These are phyloP conservation scores for Drosophila quadrilineata DNA, from an alignment of 1,140 invertebrate species.

Conservation along the genomic window DNA sequence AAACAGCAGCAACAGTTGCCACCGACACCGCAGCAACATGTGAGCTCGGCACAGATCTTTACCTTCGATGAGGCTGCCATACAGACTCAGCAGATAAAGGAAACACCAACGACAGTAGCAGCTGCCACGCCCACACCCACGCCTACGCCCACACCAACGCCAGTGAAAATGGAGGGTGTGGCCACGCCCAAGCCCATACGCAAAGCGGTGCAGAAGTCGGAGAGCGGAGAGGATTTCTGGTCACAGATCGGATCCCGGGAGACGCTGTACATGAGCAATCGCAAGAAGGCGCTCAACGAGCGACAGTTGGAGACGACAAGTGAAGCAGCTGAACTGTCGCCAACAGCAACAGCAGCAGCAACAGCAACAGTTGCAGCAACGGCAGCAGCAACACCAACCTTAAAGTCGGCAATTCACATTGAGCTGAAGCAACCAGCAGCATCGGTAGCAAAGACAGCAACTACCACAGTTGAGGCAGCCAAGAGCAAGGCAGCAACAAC, in stretches of 20 bases:
- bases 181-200: slow-evolving; percentile 66
- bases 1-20: neutral
- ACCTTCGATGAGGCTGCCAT: slow-evolving; percentile 64
- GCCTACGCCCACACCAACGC: neutral
- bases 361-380: slow-evolving; percentile 2
- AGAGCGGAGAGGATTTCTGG: slow-evolving; percentile 80
- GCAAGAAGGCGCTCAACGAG: slow-evolving; percentile 62
- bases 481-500: slow-evolving; percentile 2
- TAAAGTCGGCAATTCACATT: slow-evolving; percentile 46
- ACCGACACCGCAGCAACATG: slow-evolving; percentile 18
- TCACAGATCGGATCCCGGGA: slow-evolving; percentile 70
- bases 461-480: neutral
- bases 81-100: slow-evolving; percentile 20
- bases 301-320: slow-evolving; percentile 32
- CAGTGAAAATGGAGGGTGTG: slow-evolving; percentile 33
- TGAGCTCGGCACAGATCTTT: slow-evolving; percentile 60
- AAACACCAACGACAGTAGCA: too few species aligned
- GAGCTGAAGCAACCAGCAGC: slow-evolving; percentile 41
- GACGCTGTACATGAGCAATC: slow-evolving; percentile 77
- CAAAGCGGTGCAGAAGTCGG: slow-evolving; percentile 62
- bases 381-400: slow-evolving; percentile 37
- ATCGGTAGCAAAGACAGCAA: slow-evolving; percentile 3
- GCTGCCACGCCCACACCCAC: neutral
- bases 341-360: slow-evolving; percentile 1
- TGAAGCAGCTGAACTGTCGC: slow-evolving; percentile 10